Evolutionary conservation across 2,797 vertebrate genomes (phyloP).

Genomic region (Centropyge bicolor): DNA sequence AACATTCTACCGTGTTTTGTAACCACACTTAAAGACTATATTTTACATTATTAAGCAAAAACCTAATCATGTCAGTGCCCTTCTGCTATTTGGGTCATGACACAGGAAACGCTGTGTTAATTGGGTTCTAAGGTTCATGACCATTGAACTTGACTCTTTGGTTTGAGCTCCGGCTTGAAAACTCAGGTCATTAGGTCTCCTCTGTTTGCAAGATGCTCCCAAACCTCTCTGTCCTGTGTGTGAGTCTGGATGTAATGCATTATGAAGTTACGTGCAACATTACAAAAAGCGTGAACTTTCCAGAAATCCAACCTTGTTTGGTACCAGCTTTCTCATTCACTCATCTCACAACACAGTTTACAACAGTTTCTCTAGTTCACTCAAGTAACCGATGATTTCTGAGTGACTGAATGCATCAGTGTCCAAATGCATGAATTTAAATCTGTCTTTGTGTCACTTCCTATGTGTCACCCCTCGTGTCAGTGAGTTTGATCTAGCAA

Average conservation of each 20-base stretch:
- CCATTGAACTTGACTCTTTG: constrained; percentile 5
- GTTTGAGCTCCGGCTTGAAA: constrained; percentile 1
- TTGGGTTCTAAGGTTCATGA: not conserved
- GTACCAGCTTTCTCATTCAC: constrained; percentile 2
- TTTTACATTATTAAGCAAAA: not conserved
- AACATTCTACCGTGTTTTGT: not conserved
- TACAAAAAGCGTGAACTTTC: constrained; percentile 7
- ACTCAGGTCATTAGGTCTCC: not conserved
- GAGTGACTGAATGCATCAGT: not conserved
- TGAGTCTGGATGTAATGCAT: not conserved
- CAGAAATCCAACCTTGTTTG: not conserved
- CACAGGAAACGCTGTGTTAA: constrained; percentile 32
- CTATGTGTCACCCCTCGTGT: constrained; percentile 1
- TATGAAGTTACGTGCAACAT: constrained; percentile 1
- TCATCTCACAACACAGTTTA: not conserved
- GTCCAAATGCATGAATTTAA: constrained; percentile 1
- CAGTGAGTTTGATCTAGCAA: constrained; percentile 25
- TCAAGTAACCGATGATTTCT: not conserved
- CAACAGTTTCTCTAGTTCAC: not conserved
- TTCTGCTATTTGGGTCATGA: constrained; percentile 12
- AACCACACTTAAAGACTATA: not conserved
- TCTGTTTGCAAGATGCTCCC: not conserved
- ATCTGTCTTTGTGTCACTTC: not conserved
- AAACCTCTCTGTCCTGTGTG: not conserved
- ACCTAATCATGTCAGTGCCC: not conserved